A percentile compares a stretch with the other conserved stretches of the same genome.
Evolutionary conservation across 2,888 invertebrate genomes (phyloP).

Genomic region (Hyposoter didymator): DNA sequence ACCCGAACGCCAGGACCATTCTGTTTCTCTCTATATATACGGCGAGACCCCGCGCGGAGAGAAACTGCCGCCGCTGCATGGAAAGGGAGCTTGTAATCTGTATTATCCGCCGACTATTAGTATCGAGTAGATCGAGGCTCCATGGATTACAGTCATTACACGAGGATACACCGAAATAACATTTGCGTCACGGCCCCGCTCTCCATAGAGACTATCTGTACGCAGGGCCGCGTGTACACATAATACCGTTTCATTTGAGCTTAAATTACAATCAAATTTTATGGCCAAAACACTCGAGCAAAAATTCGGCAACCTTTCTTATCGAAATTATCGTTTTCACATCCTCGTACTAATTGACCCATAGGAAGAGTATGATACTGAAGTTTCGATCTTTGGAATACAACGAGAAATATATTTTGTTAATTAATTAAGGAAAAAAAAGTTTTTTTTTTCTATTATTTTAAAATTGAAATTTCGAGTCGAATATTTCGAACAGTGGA

Average conservation of each 20-base stretch:
- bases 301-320: slow-evolving; percentile 22
- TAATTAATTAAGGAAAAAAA: no score
- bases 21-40: neutral
- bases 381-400: no score
- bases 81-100: slow-evolving; percentile 79
- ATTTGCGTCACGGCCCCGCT: slow-evolving; percentile 76
- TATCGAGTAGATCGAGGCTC: slow-evolving; percentile 80
- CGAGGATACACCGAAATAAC: slow-evolving; percentile 75
- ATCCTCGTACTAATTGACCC: no score
- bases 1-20: neutral
- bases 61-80: slow-evolving; percentile 47
- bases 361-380: no score
- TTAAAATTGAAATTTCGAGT: no score
- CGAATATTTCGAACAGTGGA: no score
- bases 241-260: slow-evolving; percentile 44
- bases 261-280: slow-evolving; percentile 70
- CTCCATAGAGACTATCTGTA: neutral
- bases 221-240: slow-evolving; percentile 54
- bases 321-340: neutral
- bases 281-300: slow-evolving; percentile 7
- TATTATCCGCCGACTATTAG: slow-evolving; percentile 83
- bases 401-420: no score
- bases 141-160: slow-evolving; percentile 81
- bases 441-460: no score
- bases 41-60: neutral